Evolutionary conservation across 92 coral and sea anemone species (phyloP).

Genomic region (Porites rus): DNA sequence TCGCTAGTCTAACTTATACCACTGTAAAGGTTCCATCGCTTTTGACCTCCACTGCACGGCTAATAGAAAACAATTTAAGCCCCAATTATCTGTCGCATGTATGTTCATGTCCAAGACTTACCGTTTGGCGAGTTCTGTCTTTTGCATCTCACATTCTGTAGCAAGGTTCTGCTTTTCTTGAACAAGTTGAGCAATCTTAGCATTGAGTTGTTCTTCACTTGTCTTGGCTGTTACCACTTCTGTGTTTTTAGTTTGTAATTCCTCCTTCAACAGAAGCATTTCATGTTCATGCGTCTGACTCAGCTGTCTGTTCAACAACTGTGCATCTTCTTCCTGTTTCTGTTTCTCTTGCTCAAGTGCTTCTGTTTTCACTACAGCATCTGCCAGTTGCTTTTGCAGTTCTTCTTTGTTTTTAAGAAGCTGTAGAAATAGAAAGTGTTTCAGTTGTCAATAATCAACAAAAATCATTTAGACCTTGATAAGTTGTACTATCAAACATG

Average conservation of each 20-base stretch:
- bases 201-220: conserved; percentile 48
- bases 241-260: background rate
- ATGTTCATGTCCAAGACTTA: background rate
- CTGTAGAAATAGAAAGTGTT: background rate
- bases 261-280: conserved; percentile 27
- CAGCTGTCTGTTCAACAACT: conserved; percentile 37
- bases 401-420: conserved; percentile 22
- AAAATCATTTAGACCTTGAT: too few species aligned
- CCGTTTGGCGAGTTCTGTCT: conserved; percentile 1
- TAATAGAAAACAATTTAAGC: too few species aligned
- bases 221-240: conserved; percentile 36
- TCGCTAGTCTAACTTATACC: too few species aligned
- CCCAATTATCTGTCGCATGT: too few species aligned
- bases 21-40: too few species aligned
- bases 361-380: conserved; percentile 7
- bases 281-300: conserved; percentile 31
- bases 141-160: conserved; percentile 12
- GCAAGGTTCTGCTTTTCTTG: conserved; percentile 47
- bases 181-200: conserved; percentile 46
- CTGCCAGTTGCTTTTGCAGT: conserved; percentile 27
- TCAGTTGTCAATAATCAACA: background rate
- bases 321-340: conserved; percentile 42
- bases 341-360: conserved; percentile 15
- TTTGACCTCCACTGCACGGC: too few species aligned
- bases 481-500: too few species aligned